A percentile compares a stretch with the other conserved stretches of the same genome.
These are phyloP conservation scores for Drosophila ficusphila DNA, from an alignment of 1,140 invertebrate genomes.

Conservation along the genomic window DNA sequence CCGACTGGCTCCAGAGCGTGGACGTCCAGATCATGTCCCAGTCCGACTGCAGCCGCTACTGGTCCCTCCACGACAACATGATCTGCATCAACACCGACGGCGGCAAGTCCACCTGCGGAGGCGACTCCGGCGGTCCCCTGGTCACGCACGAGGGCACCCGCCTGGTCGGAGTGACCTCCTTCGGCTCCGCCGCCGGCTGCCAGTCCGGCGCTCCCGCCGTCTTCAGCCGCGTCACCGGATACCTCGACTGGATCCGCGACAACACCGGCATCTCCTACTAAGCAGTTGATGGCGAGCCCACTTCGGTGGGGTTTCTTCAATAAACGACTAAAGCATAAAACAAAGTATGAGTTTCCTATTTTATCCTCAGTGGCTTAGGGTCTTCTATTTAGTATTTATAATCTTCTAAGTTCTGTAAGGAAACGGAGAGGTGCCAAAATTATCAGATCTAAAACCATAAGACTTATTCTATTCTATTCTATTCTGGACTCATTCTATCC, in stretches of 20 bases:
- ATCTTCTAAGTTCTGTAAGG: too few relatives aligned
- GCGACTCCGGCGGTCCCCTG: conserved; percentile 86
- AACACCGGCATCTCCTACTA: conserved; percentile 57
- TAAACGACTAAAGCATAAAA: background rate
- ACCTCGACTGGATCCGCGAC: conserved; percentile 85
- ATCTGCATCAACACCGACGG: conserved; percentile 63
- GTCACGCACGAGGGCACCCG: conserved; percentile 50
- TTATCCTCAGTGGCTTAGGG: background rate
- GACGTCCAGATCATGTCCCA: conserved; percentile 53
- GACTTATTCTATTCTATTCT: too few relatives aligned
- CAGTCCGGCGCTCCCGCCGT: conserved; percentile 84
- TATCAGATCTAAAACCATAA: too few relatives aligned
- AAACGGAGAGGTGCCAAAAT: too few relatives aligned
- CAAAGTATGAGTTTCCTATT: background rate
- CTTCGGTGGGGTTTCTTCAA: background rate
- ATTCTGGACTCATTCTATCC: too few relatives aligned
- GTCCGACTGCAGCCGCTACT: conserved; percentile 19
- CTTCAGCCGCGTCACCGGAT: conserved; percentile 85
- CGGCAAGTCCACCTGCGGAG: conserved; percentile 78
- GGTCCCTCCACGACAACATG: conserved; percentile 41
- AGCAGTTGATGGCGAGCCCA: background rate
- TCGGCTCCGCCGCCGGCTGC: conserved; percentile 49
- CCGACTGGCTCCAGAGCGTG: conserved; percentile 51
- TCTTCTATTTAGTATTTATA: too few relatives aligned
- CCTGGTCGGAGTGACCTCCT: conserved; percentile 50